Evolutionary conservation across 2,888 invertebrate species (phyloP).

Genomic region (Clepsis dumicolana): DNA sequence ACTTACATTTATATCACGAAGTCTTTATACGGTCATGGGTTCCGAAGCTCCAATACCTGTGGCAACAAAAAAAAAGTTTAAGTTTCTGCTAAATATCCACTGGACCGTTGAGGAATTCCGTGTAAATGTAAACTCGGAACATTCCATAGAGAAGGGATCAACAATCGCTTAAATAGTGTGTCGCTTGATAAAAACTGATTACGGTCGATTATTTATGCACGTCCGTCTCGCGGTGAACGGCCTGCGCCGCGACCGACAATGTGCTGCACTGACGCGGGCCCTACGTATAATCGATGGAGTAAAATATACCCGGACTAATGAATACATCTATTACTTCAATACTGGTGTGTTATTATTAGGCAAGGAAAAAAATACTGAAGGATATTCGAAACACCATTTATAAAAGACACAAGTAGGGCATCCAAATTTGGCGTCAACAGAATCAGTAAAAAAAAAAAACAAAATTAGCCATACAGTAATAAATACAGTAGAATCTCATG

Average conservation of each 20-base stretch:
- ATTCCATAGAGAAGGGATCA: conserved; percentile 57
- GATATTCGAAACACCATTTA: background rate
- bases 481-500: background rate
- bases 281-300: conserved; percentile 16
- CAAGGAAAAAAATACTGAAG: background rate
- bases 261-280: conserved; percentile 8
- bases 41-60: conserved; percentile 58
- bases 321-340: conserved; percentile 10
- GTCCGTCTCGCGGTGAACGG: conserved; percentile 64
- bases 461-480: background rate
- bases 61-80: conserved; percentile 55
- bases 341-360: background rate
- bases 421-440: background rate
- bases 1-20: conserved; percentile 76
- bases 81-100: conserved; percentile 42
- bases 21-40: conserved; percentile 57
- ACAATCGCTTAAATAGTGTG: conserved; percentile 74
- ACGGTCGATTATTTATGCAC: conserved; percentile 80
- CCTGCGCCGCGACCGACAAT: conserved; percentile 47
- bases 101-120: conserved; percentile 35
- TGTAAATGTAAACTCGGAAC: conserved; percentile 25
- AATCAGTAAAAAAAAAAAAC: background rate
- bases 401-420: background rate
- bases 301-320: conserved; percentile 9
- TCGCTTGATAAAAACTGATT: conserved; percentile 73